phyloP scores from a whole-genome alignment of 2,113 vertebrate genomes.

The Nanorana parkeri region DNA sequence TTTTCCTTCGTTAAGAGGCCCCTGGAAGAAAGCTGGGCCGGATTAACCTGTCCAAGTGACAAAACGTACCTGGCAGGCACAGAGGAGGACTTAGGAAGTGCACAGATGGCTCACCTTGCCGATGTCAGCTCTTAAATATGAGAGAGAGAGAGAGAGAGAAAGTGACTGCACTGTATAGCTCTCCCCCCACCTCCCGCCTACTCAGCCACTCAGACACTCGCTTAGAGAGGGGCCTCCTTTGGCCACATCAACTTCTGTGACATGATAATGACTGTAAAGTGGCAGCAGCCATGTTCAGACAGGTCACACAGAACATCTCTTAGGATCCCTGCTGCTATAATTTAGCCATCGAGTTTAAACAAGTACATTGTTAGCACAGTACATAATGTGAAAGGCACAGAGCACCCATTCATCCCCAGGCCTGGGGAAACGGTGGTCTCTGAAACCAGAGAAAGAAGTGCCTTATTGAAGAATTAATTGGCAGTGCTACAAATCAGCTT shows the following conservation, averaged over 20 bases:
- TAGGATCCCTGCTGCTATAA: background rate
- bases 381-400: background rate
- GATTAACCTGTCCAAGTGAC: conserved; percentile 30
- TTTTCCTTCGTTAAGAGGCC: background rate
- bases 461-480: too few relatives aligned
- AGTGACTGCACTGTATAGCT: background rate
- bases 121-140: conserved; percentile 22
- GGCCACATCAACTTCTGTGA: conserved; percentile 16
- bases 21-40: background rate
- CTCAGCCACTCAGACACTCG: background rate
- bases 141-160: background rate
- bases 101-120: conserved; percentile 4
- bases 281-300: conserved; percentile 4
- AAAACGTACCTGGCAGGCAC: conserved; percentile 3
- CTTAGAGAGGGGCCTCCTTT: conserved; percentile 6
- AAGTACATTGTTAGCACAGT: background rate
- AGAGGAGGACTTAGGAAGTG: background rate
- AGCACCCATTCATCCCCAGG: background rate
- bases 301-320: background rate
- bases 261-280: conserved; percentile 12
- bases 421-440: too few relatives aligned
- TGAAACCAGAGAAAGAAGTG: too few relatives aligned
- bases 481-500: too few relatives aligned
- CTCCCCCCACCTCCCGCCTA: background rate
- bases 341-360: conserved; percentile 5